Conservation (phyloP, 2,797 vertebrate species). For the Fistularia tabacaria region DNA sequence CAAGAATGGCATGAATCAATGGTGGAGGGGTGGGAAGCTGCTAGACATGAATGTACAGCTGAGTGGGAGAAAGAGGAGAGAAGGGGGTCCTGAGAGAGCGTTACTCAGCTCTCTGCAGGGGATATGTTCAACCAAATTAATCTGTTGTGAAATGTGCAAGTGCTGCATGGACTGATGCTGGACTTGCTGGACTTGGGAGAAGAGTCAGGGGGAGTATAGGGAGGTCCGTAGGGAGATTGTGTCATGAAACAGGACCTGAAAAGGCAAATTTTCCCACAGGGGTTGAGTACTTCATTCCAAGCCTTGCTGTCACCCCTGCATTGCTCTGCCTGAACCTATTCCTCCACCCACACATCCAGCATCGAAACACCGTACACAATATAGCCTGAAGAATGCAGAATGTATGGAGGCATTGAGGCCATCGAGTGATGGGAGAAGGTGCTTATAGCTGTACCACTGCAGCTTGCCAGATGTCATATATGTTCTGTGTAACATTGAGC, state of each 20-base stretch:
- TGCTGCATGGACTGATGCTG: conserved; percentile 33
- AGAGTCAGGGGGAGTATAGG: not conserved
- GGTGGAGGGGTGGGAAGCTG: conserved; percentile 19
- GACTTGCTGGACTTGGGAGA: conserved; percentile 25
- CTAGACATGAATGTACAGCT: conserved; percentile 11
- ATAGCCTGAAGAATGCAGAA: conserved; percentile 11
- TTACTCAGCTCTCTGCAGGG: conserved; percentile 60
- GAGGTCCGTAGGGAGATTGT: conserved; percentile 26
- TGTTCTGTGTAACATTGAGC: not conserved
- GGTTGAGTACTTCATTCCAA: conserved; percentile 29
- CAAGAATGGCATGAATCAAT: conserved; percentile 33
- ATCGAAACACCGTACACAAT: conserved; percentile 25
- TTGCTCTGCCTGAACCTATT: conserved; percentile 28
- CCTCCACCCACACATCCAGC: conserved; percentile 16
- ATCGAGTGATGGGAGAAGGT: not conserved
- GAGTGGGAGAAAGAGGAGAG: conserved; percentile 23
- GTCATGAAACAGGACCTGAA: conserved; percentile 57
- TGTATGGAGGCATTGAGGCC: not conserved
- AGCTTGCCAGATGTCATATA: conserved; percentile 12
- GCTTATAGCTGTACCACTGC: not conserved
- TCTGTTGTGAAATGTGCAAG: conserved; percentile 61
- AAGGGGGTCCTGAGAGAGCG: conserved; percentile 29
- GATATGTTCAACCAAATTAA: conserved; percentile 52
- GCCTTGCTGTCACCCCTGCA: conserved; percentile 28
- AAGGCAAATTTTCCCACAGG: conserved; percentile 48